Base-by-base conservation (phyloP, 1,140 invertebrate genomes). In the Drosophila nannoptera region DNA sequence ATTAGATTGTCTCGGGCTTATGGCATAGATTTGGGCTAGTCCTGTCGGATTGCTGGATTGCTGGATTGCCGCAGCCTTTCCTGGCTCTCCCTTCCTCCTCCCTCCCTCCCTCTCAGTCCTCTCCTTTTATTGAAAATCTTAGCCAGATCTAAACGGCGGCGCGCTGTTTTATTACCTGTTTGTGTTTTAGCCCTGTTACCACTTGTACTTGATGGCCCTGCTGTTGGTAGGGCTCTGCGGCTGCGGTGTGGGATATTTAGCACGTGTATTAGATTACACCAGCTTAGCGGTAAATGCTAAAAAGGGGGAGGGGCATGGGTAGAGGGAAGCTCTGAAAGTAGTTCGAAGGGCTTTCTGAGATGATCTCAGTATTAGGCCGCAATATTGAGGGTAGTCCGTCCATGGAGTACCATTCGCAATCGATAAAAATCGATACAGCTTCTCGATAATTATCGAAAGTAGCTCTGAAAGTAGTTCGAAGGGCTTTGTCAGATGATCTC, bases 1-100 rank as follows among this genome's bases (percentile, higher is more conserved):
- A 83, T 83, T 84, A 78, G 80, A 83, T 83, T 83, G 78, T 84
- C 76, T 74, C 64, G 73, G 80, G 67, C 76, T 83, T 83, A 83
- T 78, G 73, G 61, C 61, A 73, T 75, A 66, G 73, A 81, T 81
- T 81, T 77, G 43, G 71, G 29, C 38, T 16, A 40, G 33, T 35
- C 16, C 32, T 40, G 43, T 1, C 45, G 75, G 60, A 43, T 60
- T 56, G 64, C 59, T 55, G 29, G 46, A 46, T 58, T 67, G 69
- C 46, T 80, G 73, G 65, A 78, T 78, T 80, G 77, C 45, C 56
- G 65, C 61, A 73, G 63, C 67, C 65, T 68, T 80, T 3, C 22
- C 22, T 22, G 1, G 1, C 22, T 22, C 22, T 22, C 22, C 22
- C 22, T 22, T 22, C 22, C 3, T 22, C 22, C 22, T 22, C 22